These are phyloP conservation scores for Macrobrachium rosenbergii DNA, from an alignment of 1,140 invertebrate genomes.

Conservation along the genomic window DNA sequence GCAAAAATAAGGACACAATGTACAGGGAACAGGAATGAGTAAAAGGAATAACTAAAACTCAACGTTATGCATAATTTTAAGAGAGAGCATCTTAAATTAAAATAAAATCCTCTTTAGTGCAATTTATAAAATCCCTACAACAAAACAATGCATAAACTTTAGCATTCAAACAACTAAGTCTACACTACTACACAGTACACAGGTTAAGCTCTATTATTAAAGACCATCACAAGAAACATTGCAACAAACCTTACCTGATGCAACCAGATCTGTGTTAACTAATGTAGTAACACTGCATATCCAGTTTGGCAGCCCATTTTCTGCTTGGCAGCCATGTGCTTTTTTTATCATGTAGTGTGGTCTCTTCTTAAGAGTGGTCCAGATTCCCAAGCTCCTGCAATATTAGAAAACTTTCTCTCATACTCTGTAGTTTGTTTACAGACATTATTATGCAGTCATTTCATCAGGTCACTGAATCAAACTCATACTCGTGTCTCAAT, in stretches of 20 bases:
- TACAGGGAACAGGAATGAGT: too few relatives aligned
- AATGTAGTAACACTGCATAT: conserved; percentile 85
- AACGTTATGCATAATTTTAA: too few relatives aligned
- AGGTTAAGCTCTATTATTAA: conserved; percentile 4
- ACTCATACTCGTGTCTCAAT: too few relatives aligned
- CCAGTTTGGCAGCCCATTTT: conserved; percentile 83
- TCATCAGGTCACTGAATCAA: too few relatives aligned
- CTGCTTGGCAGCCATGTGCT: conserved; percentile 50
- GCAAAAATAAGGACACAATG: too few relatives aligned
- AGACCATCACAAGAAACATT: conserved; percentile 37
- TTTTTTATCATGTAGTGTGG: conserved; percentile 78
- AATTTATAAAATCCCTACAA: too few relatives aligned
- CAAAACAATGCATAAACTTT: too few relatives aligned
- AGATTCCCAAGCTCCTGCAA: conserved; percentile 80
- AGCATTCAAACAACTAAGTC: too few relatives aligned
- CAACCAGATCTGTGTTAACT: conserved; percentile 90
- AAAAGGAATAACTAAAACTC: too few relatives aligned
- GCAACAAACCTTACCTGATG: conserved; percentile 79
- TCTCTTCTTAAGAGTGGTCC: conserved; percentile 93
- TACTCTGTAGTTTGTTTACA: background rate
- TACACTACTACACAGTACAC: background rate
- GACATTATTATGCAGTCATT: background rate
- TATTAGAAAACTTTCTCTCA: background rate
- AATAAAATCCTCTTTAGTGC: too few relatives aligned
- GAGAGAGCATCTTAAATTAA: too few relatives aligned